Percentiles rank a stretch among this genome's conserved stretches.
Conservation (phyloP, 2,113 vertebrate species). For the Pituophis catenifer region DNA sequence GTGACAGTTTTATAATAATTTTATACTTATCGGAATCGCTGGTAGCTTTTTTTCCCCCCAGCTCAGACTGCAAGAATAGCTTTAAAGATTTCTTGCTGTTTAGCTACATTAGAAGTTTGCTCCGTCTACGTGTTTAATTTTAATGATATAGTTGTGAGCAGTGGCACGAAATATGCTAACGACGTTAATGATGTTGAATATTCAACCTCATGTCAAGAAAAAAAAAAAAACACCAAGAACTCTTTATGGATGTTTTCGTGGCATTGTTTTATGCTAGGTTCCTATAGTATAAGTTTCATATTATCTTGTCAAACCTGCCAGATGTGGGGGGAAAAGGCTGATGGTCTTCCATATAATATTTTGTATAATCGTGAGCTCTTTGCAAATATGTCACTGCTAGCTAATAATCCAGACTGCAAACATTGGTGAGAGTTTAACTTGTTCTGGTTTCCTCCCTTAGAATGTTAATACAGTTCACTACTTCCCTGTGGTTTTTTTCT, state of each 20-base stretch:
- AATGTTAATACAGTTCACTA: background rate
- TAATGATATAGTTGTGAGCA: constrained; percentile 25
- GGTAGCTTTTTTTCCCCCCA: constrained; percentile 47
- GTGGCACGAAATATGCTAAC: constrained; percentile 56
- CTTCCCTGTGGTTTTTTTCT: background rate
- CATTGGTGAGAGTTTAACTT: background rate
- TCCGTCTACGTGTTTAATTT: constrained; percentile 43
- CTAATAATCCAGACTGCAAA: background rate
- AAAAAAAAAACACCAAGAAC: constrained; percentile 4
- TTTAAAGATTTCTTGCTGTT: constrained; percentile 58
- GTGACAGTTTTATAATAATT: constrained; percentile 76
- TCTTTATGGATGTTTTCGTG: constrained; percentile 16
- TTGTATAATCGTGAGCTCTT: background rate
- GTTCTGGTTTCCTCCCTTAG: background rate
- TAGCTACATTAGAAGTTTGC: constrained; percentile 39
- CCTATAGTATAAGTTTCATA: background rate
- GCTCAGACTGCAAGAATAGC: constrained; percentile 57
- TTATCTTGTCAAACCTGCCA: background rate
- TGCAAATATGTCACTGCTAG: background rate
- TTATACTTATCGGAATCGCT: constrained; percentile 69
- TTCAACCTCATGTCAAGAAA: constrained; percentile 37
- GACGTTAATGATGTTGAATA: constrained; percentile 29
- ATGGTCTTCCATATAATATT: background rate
- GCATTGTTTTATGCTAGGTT: constrained; percentile 17
- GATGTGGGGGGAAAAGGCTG: background rate